Evolutionary conservation across 1,140 invertebrate genomes (phyloP), one percentile per base, ranked within the genome.

Genomic region (Diorhabda sublineata): DNA sequence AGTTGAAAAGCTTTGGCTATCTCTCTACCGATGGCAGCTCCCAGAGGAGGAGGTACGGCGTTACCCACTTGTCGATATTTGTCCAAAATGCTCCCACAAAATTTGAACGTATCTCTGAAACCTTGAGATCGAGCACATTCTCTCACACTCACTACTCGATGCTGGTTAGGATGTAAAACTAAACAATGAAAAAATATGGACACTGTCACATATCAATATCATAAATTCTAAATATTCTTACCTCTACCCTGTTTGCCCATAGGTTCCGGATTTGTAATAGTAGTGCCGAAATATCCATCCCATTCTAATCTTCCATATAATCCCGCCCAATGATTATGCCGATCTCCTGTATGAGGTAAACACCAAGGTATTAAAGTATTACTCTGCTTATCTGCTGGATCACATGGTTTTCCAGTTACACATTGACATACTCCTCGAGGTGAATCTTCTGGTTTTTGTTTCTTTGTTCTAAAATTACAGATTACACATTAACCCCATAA

Each of bases 291-390:
- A 83, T 91, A 94, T 8, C 92, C 93, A 76, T 93, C 87, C 92
- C 92, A 95, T 67, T 91, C 88, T 2, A 96, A 77, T 65, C 94
- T 85, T 2, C 93, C 91, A 84, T 89, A 89, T 3, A 90, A 78
- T 2, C 88, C 89, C 0, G 91, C 87, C 94, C 94, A 96, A 81
- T 96, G 84, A 81, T 94, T 93, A 80, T 96, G 92, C 42, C 93
- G 81, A 81, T 95, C 93, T 43, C 87, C 91, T 2, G 94, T 96
- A 79, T 96, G 94, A 42, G 93, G 93, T 67, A 96, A 83, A 80
- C 93, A 95, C 94, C 94, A 96, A 2, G 94, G 94, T 64, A 96
- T 92, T 47, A 96, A 79, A 2, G 94, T 95, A 80, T 93, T 91
- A 77, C 89, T 90, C 83, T 96, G 94, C 63, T 87, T 87, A 80